phyloP scores from a whole-genome alignment of 1,140 invertebrate species.

The Geopemphigus sp. region DNA sequence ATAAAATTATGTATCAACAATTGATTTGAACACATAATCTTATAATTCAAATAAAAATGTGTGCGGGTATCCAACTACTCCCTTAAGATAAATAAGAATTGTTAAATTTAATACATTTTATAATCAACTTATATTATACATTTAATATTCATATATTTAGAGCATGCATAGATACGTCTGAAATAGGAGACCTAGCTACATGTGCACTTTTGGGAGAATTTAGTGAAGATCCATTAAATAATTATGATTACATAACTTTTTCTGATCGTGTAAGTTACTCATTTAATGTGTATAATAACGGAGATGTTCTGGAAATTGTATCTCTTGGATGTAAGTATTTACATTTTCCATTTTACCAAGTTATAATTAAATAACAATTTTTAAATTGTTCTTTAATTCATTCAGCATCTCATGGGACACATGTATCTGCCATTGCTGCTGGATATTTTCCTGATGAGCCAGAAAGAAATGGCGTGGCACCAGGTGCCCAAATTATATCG shows the following conservation, averaged over 20 bases:
- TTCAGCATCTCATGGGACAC: conserved; percentile 89
- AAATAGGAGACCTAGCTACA: conserved; percentile 73
- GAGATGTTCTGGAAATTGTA: conserved; percentile 89
- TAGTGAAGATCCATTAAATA: conserved; percentile 64
- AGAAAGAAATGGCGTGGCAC: conserved; percentile 91
- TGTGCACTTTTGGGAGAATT: conserved; percentile 84
- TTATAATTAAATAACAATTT: too few relatives aligned
- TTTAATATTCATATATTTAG: conserved; percentile 56
- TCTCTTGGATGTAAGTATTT: conserved; percentile 83
- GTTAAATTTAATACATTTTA: too few relatives aligned
- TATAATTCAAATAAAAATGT: too few relatives aligned
- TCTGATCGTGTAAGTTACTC: conserved; percentile 83
- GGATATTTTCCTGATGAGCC: conserved; percentile 87
- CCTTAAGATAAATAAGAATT: too few relatives aligned
- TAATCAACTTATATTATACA: too few relatives aligned
- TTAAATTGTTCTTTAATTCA: not conserved
- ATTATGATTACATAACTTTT: conserved; percentile 74
- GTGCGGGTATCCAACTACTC: too few relatives aligned
- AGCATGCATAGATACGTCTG: conserved; percentile 83
- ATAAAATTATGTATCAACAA: too few relatives aligned
- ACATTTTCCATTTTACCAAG: conserved; percentile 26
- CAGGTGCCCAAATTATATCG: conserved; percentile 93
- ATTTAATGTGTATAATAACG: conserved; percentile 90
- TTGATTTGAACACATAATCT: too few relatives aligned
- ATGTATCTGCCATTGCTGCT: conserved; percentile 93